phyloP scores from a whole-genome alignment of 2,888 invertebrate species.

The Coenonympha glycerion region DNA sequence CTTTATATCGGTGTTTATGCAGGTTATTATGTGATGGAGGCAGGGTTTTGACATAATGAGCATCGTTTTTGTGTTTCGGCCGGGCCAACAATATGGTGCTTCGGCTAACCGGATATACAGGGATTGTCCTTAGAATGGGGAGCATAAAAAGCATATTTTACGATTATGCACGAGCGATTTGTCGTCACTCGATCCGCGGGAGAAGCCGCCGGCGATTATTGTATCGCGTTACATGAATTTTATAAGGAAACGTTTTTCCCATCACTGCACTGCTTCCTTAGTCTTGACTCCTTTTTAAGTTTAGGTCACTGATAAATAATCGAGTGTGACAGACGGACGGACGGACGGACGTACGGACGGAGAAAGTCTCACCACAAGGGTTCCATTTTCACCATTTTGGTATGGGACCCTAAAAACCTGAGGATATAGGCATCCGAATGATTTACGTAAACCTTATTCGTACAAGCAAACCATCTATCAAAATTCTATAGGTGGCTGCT shows the following conservation, averaged over 20 bases:
- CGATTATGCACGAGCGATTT: conserved; percentile 73
- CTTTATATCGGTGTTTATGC: conserved; percentile 36
- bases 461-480: no score
- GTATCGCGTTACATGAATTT: conserved; percentile 54
- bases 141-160: conserved; percentile 64
- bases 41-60: conserved; percentile 49
- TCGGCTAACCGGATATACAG: conserved; percentile 63
- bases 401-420: no score
- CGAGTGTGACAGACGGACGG: no score
- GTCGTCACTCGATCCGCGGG: conserved; percentile 67
- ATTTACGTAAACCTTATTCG: no score
- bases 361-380: no score
- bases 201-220: conserved; percentile 57
- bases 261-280: neutral
- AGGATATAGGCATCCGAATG: no score
- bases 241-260: conserved; percentile 22
- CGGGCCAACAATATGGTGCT: conserved; percentile 58
- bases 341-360: no score
- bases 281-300: no score
- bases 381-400: no score
- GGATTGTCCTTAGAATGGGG: conserved; percentile 52
- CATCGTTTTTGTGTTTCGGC: conserved; percentile 53
- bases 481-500: no score
- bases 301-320: no score
- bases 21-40: conserved; percentile 36